Evolutionary conservation across 2,888 invertebrate genomes (phyloP), one percentile per base, ranked within the genome.

Genomic region (Ischnura elegans): DNA sequence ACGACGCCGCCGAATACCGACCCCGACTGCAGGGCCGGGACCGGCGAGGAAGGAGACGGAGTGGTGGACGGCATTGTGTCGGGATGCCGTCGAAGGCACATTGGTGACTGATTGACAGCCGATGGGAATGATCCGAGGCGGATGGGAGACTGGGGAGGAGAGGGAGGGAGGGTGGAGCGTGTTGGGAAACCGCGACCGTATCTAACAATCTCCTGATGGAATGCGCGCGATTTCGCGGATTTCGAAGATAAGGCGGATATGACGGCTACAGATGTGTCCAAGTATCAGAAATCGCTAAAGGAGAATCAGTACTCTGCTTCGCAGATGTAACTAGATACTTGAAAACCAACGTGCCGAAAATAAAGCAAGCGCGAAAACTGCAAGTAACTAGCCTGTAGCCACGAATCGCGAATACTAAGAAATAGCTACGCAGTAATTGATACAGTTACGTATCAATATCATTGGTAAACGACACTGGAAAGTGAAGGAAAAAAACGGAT

Each of bases 171-270:
- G 29, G n/a, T 4, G 76, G n/a, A 36, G 76, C 6, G 61, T 4
- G 8, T 29, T 13, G 76, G 76, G 36, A 13, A 36, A 76, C 25
- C 36, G n/a, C 29, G n/a, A 76, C 76, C 76, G 76, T 13, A 29
- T 36, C 76, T 36, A 36, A 76, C 76, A 36, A 76, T 76, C 76
- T 61, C 8, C 61, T n/a, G 61, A 61, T 25, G 61, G 76, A 76
- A 76, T 16, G 76, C n/a, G n/a, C n/a, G 76, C 76, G 76, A 36
- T 76, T 76, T 76, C 29, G 76, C 76, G 76, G 76, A 76, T 76
- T n/a, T 25, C 10, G 16, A 36, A 76, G 76, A 76, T 76, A 36
- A 76, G 76, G 16, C 13, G 29, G 36, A 6, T 2, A 13, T 76
- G 13, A 76, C 29, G 29, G 36, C 25, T n/a, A 25, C 21, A 25